Conservation (phyloP, 2,113 vertebrate species). For the Catharus fuscescens region DNA sequence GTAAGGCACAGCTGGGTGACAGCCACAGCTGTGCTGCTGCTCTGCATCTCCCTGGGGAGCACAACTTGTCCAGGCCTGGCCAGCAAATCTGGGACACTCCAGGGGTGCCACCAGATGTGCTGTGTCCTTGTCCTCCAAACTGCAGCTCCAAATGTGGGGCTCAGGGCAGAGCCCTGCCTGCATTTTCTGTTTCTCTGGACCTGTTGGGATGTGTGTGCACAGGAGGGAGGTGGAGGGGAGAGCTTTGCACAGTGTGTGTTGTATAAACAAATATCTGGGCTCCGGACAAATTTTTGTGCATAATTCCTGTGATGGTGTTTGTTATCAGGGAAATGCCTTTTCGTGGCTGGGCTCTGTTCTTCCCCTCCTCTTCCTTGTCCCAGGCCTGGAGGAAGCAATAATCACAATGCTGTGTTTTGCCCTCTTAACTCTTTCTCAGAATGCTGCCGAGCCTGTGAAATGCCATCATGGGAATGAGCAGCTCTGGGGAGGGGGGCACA, state of each 20-base stretch:
- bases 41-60: not conserved
- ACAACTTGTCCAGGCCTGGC: not conserved
- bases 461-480: not conserved
- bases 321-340: slow-evolving; percentile 76
- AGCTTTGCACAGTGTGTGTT: not conserved
- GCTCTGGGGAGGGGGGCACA: not conserved
- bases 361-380: slow-evolving; percentile 65
- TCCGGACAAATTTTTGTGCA: slow-evolving; percentile 33
- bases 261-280: slow-evolving; percentile 51
- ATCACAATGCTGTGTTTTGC: slow-evolving; percentile 61
- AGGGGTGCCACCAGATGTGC: fast-evolving
- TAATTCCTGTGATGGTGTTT: slow-evolving; percentile 50
- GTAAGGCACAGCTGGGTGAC: not conserved
- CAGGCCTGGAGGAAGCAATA: slow-evolving; percentile 68
- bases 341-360: slow-evolving; percentile 50
- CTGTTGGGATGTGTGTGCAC: not conserved
- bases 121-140: not conserved
- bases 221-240: not conserved
- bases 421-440: slow-evolving; percentile 64
- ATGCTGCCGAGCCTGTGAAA: not conserved
- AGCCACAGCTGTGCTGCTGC: not conserved
- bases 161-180: not conserved
- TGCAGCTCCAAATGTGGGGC: not conserved
- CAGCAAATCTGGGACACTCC: not conserved
- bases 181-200: not conserved